Evolutionary conservation across 2,888 invertebrate species (phyloP).

Genomic region (Volucella zonaria): DNA sequence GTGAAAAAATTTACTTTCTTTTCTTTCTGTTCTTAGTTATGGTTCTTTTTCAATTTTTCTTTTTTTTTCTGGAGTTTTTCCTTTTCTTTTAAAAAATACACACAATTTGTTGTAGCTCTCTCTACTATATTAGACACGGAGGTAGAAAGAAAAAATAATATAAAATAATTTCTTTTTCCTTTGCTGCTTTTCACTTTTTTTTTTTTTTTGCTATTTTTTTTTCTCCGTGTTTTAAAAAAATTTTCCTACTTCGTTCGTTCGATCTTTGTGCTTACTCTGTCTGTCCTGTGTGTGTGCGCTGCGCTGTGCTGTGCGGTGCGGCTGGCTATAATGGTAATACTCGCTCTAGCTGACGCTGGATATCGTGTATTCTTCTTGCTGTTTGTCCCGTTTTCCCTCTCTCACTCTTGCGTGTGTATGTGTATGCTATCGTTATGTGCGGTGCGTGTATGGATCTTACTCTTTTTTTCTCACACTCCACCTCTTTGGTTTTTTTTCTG

Average conservation of each 20-base stretch:
- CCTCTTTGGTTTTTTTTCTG: conserved; percentile 64
- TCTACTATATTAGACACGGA: conserved; percentile 22
- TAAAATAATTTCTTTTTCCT: conserved; percentile 64
- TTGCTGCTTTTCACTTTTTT: conserved; percentile 67
- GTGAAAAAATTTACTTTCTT: conserved; percentile 66
- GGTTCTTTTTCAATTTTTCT: too few relatives aligned
- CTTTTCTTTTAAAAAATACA: conserved; percentile 70
- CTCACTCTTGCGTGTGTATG: conserved; percentile 50
- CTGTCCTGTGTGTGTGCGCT: conserved; percentile 63
- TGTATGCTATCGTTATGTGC: conserved; percentile 57
- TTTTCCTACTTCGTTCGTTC: conserved; percentile 75
- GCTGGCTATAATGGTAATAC: conserved; percentile 21
- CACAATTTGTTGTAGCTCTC: conserved; percentile 70
- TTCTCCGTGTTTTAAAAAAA: conserved; percentile 61
- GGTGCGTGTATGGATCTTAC: conserved; percentile 47
- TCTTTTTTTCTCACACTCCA: conserved; percentile 68
- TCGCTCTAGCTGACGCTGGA: conserved; percentile 44
- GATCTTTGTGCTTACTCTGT: conserved; percentile 73
- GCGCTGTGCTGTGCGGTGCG: too few relatives aligned
- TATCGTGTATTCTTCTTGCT: conserved; percentile 30
- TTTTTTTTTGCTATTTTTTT: conserved; percentile 54
- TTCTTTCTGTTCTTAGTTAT: neutral
- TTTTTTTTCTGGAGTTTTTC: conserved; percentile 29
- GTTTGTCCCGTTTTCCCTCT: conserved; percentile 49
- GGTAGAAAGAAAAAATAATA: conserved; percentile 45